phyloP scores from a whole-genome alignment of 2,888 invertebrate species.

The Tridacna crocea region DNA sequence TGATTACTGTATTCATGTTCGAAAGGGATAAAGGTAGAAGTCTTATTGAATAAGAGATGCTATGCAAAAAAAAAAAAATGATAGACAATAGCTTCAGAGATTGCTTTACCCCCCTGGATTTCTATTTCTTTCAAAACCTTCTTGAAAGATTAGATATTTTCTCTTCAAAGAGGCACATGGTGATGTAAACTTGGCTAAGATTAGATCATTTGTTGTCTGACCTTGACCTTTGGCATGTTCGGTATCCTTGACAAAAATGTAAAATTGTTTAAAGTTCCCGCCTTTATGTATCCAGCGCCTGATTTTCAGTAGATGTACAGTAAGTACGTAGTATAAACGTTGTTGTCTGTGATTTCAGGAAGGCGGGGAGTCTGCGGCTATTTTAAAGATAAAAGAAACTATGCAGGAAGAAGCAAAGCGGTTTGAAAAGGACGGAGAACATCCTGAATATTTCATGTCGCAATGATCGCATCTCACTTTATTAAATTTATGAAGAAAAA shows the following conservation, averaged over 20 bases:
- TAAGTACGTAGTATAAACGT: constrained; percentile 42
- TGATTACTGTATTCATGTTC: too few relatives aligned
- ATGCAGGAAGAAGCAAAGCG: constrained; percentile 99
- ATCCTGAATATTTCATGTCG: constrained; percentile 78
- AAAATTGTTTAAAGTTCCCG: constrained; percentile 20
- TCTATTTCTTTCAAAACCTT: too few relatives aligned
- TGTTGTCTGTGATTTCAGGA: constrained; percentile 79
- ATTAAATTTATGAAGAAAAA: constrained; percentile 19
- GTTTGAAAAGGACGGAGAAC: constrained; percentile 84
- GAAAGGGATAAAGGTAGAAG: too few relatives aligned
- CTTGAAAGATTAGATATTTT: too few relatives aligned
- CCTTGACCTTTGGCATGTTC: constrained; percentile 55
- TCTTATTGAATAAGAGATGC: too few relatives aligned
- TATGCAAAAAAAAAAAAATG: too few relatives aligned
- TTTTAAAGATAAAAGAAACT: constrained; percentile 99
- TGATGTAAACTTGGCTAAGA: too few relatives aligned
- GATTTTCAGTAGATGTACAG: constrained; percentile 31
- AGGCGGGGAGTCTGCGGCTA: constrained; percentile 98
- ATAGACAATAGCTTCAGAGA: too few relatives aligned
- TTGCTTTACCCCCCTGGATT: too few relatives aligned
- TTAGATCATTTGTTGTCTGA: constrained; percentile 11
- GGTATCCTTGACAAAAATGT: constrained; percentile 5
- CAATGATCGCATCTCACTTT: constrained; percentile 69
- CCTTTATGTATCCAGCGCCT: constrained; percentile 36
- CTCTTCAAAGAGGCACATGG: too few relatives aligned